Percentiles rank a stretch among this genome's conserved stretches.
Evolutionary conservation across 2,797 vertebrate species (phyloP).

Genomic region (Anas georgica): DNA sequence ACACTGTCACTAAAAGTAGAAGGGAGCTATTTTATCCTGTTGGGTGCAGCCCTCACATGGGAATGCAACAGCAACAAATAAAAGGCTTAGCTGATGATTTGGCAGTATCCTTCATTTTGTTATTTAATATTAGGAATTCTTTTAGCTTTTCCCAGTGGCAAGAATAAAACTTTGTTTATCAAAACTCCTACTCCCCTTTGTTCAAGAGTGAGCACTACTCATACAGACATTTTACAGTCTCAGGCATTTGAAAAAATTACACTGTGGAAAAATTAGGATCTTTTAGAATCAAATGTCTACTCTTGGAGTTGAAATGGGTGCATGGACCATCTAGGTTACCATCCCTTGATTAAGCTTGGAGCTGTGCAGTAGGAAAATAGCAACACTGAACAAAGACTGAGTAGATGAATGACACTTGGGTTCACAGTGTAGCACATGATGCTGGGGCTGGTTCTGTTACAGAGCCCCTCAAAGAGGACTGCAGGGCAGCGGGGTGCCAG

Average conservation of each 20-base stretch:
- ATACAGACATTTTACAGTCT: neutral
- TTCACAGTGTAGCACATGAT: neutral
- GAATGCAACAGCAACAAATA: neutral
- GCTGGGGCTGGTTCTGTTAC: neutral
- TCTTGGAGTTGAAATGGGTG: neutral
- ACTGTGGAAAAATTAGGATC: neutral
- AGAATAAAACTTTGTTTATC: neutral
- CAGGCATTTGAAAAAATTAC: neutral
- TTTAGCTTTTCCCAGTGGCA: neutral
- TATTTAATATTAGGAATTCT: neutral
- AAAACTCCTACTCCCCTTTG: neutral
- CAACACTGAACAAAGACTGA: neutral
- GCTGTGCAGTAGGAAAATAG: neutral
- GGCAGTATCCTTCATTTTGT: neutral
- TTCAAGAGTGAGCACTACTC: neutral
- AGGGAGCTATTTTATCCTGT: slow-evolving; percentile 28
- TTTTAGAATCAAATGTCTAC: neutral
- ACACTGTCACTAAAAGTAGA: slow-evolving; percentile 8
- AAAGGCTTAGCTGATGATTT: neutral
- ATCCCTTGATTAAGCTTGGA: neutral
- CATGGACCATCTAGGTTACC: neutral
- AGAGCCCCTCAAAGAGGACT: neutral
- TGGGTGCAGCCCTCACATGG: neutral
- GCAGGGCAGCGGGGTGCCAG: neutral
- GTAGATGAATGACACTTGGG: neutral